Evolutionary conservation across 2,888 invertebrate genomes (phyloP).

Genomic region (Elgonia sp.): DNA sequence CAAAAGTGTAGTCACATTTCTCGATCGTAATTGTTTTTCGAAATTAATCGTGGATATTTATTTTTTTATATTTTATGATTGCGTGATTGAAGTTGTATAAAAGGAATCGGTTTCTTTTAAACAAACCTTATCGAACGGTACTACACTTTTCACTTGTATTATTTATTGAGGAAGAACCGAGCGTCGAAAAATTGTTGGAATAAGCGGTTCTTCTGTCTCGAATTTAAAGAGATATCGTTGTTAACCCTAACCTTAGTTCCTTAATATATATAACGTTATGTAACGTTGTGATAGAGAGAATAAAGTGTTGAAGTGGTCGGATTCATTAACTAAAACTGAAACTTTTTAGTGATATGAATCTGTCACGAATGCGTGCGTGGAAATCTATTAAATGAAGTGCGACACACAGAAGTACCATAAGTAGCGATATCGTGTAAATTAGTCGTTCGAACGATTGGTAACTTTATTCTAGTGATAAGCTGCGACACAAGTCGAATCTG

Average conservation of each 20-base stretch:
- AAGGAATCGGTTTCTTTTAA: background rate
- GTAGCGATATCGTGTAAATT: slow-evolving; percentile 65
- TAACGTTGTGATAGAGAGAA: slow-evolving; percentile 60
- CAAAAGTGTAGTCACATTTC: slow-evolving; percentile 55
- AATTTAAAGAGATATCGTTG: slow-evolving; percentile 60
- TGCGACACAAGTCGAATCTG: slow-evolving; percentile 31
- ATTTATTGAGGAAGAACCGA: slow-evolving; percentile 40
- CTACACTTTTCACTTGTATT: slow-evolving; percentile 43
- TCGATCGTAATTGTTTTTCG: background rate
- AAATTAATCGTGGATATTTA: background rate
- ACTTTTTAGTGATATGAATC: background rate
- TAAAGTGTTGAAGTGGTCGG: slow-evolving; percentile 22
- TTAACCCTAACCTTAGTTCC: slow-evolving; percentile 67
- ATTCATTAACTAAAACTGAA: background rate
- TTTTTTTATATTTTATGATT: background rate
- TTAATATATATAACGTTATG: slow-evolving; percentile 61
- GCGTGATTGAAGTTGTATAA: background rate
- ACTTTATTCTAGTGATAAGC: slow-evolving; percentile 61
- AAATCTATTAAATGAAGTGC: slow-evolving; percentile 36
- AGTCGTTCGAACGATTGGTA: slow-evolving; percentile 51
- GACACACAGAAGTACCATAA: slow-evolving; percentile 38
- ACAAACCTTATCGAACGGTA: background rate
- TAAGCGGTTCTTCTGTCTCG: slow-evolving; percentile 23
- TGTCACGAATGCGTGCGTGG: slow-evolving; percentile 32
- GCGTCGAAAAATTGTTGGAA: slow-evolving; percentile 34